Percentiles rank a stretch among this genome's conserved stretches.
Evolutionary conservation across 2,888 invertebrate species (phyloP).

Genomic region (Corbicula japonica): DNA sequence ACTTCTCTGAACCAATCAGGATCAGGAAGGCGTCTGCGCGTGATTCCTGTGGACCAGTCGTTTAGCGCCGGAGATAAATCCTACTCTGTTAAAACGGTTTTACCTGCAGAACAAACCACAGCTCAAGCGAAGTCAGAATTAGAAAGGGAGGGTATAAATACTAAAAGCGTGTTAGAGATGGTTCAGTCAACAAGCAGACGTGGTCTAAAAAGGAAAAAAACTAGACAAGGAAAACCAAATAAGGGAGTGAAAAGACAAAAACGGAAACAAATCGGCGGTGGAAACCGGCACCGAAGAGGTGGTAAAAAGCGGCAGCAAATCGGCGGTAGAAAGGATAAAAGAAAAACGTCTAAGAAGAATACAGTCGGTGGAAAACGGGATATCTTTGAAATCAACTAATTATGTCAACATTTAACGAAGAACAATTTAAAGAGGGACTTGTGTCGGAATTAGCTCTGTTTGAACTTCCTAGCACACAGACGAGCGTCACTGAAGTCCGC

Average conservation of each 20-base stretch:
- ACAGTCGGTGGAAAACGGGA: constrained; percentile 7
- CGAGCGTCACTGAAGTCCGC: constrained; percentile 3
- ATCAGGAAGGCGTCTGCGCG: not conserved
- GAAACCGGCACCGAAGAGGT: too few species aligned
- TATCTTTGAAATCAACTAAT: constrained; percentile 29
- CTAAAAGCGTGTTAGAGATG: constrained; percentile 1
- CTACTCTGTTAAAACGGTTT: constrained; percentile 33
- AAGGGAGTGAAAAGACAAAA: not conserved
- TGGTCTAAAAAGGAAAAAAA: too few species aligned
- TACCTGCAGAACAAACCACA: constrained; percentile 34
- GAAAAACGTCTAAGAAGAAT: not conserved
- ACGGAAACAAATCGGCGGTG: too few species aligned
- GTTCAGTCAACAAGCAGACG: not conserved
- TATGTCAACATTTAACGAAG: constrained; percentile 10
- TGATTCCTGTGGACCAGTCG: not conserved
- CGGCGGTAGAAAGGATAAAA: not conserved
- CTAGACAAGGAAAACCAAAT: not conserved
- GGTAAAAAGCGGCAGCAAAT: too few species aligned
- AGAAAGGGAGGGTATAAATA: constrained; percentile 35
- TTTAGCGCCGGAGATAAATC: not conserved
- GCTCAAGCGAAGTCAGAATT: constrained; percentile 41
- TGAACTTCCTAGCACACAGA: constrained; percentile 30
- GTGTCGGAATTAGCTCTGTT: constrained; percentile 29
- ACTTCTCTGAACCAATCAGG: not conserved
- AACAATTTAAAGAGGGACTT: constrained; percentile 12